Percentiles rank a stretch among this genome's conserved stretches.
phyloP scores from a whole-genome alignment of 2,113 vertebrate species.

The Triplophysa tibetana region DNA sequence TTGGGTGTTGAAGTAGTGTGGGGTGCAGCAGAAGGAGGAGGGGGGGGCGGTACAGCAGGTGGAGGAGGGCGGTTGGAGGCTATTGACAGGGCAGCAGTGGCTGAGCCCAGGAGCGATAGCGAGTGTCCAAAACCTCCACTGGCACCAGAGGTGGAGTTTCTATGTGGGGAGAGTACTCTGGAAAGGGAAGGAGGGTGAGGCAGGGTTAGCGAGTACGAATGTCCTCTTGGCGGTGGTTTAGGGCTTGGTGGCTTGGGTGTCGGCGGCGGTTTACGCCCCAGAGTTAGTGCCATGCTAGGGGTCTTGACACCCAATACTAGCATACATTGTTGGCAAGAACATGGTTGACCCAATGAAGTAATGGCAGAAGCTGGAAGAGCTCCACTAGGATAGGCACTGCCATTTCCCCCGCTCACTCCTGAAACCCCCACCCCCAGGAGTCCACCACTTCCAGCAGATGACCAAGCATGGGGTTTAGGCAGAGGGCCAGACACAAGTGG shows the following conservation, averaged over 20 bases:
- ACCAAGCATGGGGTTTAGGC: conserved; percentile 77
- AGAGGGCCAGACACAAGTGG: conserved; percentile 85
- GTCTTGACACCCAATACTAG: conserved; percentile 85
- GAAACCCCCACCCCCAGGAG: conserved; percentile 73
- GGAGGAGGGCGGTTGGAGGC: conserved; percentile 72
- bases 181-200: conserved; percentile 71
- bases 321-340: conserved; percentile 90
- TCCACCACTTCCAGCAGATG: conserved; percentile 70
- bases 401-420: conserved; percentile 68
- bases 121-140: conserved; percentile 64
- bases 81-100: conserved; percentile 73
- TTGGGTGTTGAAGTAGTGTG: conserved; percentile 55
- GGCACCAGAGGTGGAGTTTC: conserved; percentile 65
- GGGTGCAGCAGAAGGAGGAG: conserved; percentile 61
- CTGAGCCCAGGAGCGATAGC: conserved; percentile 64
- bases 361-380: conserved; percentile 75
- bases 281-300: conserved; percentile 72
- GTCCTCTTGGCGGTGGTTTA: conserved; percentile 63
- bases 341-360: conserved; percentile 77
- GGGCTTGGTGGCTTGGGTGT: conserved; percentile 70
- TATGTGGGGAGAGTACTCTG: conserved; percentile 69
- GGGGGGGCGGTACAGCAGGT: conserved; percentile 70
- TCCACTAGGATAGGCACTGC: conserved; percentile 75
- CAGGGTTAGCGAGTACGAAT: conserved; percentile 72
- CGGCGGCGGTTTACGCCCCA: conserved; percentile 70